Percentiles rank a stretch among this genome's conserved stretches.
These are phyloP conservation scores for Girardinus metallicus DNA, from an alignment of 2,797 vertebrate species.

Conservation along the genomic window DNA sequence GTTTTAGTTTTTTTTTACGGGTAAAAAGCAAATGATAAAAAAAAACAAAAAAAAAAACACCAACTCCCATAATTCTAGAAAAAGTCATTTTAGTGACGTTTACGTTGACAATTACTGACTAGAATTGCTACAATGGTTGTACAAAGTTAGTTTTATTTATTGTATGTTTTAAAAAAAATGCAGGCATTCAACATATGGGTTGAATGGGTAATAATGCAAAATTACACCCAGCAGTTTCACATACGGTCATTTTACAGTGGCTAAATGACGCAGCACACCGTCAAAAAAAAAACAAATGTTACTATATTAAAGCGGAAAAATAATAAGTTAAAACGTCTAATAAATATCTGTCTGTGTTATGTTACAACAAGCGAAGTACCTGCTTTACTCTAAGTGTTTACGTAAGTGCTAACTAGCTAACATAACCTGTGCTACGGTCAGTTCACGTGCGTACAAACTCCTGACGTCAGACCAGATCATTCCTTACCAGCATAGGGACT, in stretches of 20 bases:
- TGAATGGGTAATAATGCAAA: neutral
- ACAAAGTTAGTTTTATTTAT: neutral
- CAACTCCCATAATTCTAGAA: neutral
- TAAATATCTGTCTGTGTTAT: neutral
- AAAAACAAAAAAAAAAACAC: neutral
- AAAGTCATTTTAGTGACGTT: neutral
- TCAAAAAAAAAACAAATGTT: neutral
- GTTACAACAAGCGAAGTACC: neutral
- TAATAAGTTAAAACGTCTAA: neutral
- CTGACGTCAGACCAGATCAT: neutral
- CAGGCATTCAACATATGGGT: too few relatives aligned
- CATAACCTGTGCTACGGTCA: neutral
- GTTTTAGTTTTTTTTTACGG: neutral
- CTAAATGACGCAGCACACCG: neutral
- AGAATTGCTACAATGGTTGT: neutral
- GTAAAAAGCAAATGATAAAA: neutral
- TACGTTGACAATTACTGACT: neutral
- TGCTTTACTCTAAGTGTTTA: neutral
- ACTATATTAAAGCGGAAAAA: neutral
- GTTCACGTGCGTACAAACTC: neutral
- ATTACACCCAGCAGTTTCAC: neutral
- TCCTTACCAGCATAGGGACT: constrained; percentile 81
- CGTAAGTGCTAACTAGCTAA: neutral
- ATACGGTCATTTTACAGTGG: neutral
- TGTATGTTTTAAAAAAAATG: neutral